These are phyloP conservation scores for Brachionichthys hirsutus DNA, from an alignment of 2,113 vertebrate species.

Conservation along the genomic window DNA sequence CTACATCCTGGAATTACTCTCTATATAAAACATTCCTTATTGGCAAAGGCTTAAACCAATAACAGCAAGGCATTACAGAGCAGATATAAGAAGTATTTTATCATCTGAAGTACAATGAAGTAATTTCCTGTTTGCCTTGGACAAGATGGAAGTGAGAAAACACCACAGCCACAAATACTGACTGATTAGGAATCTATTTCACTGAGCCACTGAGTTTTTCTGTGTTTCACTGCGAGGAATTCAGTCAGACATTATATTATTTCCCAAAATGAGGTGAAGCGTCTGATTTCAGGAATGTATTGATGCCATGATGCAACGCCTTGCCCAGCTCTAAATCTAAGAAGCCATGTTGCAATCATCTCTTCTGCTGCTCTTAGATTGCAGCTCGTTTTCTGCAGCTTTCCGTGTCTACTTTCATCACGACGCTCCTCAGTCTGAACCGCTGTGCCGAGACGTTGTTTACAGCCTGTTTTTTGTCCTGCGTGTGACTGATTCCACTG, in stretches of 20 bases:
- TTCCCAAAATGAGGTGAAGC: no score
- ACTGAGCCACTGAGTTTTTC: slow-evolving; percentile 1
- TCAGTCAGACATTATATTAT: neutral
- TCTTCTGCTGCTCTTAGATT: neutral
- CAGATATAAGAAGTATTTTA: no score
- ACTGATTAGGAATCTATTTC: slow-evolving; percentile 1
- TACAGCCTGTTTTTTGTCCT: slow-evolving; percentile 20
- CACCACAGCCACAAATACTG: neutral
- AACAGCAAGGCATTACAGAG: no score
- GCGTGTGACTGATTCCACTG: slow-evolving; percentile 19
- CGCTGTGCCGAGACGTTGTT: slow-evolving; percentile 26
- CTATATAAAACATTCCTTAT: no score
- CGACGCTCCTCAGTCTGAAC: slow-evolving; percentile 17
- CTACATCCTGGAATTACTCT: no score
- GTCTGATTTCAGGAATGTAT: neutral
- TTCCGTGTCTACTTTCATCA: slow-evolving; percentile 27
- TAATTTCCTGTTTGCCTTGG: neutral
- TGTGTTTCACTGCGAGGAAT: neutral
- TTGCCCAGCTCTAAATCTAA: neutral
- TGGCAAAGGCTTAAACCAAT: no score
- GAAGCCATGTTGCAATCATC: neutral
- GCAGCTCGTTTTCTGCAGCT: slow-evolving; percentile 12
- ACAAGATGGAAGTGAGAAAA: neutral
- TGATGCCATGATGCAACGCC: neutral
- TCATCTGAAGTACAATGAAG: neutral